Base-by-base conservation (phyloP, 1,140 invertebrate species). In the Cydia pomonella region DNA sequence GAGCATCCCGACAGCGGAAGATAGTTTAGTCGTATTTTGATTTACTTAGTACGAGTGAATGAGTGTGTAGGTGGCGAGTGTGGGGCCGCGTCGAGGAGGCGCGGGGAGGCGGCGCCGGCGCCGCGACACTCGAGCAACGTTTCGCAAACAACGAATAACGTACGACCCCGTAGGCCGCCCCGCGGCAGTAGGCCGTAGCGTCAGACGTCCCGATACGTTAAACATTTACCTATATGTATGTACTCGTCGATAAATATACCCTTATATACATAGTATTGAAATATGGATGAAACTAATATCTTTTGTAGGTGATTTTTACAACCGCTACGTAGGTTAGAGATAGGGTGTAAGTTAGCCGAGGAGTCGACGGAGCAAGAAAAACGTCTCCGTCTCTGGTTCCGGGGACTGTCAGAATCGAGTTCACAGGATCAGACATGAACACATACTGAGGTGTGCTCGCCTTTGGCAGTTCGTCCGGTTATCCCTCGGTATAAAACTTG, bases 251-350 rank as follows among this genome's bases (percentile, higher is more conserved):
- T 91, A 90, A 89, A 87, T 92, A 92, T 92, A 92, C 91, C 90
- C 88, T 86, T 90, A 91, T 92, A 92, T 91, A 92, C 86, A 91
- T 92, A 92, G 84, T 90, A 90, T 84, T 84, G 80, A 87, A 91
- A 91, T 90, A 91, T 85, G 91, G 86, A 92, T 90, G 87, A 89
- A 92, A 91, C 84, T 91, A 91, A 91, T 92, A 92, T 92, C 91
- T 92, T 92, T 91, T 92, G 91, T 92, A 92, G 91, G 88, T 86
- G 87, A 92, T 89, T 92, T 92, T 92, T 92, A 92, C 91, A 92
- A 92, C 84, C 84, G 91, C 89, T 90, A 91, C 80, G 89, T 92
- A 92, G 91, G 87, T 89, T 91, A 90, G 86, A 90, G 81, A 84
- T 90, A 90, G 76, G 78, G 82, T 81, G 84, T 91, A 91, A 91